Conservation (phyloP, 1,140 invertebrate species). For the Cardiocondyla obscurior region DNA sequence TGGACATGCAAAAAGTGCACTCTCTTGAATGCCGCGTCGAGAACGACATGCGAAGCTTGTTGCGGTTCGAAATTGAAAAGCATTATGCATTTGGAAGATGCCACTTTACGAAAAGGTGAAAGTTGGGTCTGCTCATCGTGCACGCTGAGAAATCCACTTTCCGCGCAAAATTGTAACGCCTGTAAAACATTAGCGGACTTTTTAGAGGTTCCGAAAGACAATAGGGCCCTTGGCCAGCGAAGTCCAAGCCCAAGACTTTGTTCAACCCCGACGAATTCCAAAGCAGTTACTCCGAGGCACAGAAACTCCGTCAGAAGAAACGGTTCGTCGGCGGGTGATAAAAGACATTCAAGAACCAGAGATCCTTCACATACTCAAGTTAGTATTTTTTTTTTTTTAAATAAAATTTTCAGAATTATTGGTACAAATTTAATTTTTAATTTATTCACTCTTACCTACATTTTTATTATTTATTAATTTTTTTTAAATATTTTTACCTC, state of each 20-base stretch:
- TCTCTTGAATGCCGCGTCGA: constrained; percentile 89
- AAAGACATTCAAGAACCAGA: constrained; percentile 76
- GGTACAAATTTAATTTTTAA: neutral
- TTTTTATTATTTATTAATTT: neutral
- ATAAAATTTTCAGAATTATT: neutral
- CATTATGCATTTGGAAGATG: constrained; percentile 86
- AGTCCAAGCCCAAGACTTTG: constrained; percentile 80
- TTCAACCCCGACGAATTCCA: constrained; percentile 72
- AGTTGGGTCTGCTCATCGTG: constrained; percentile 92
- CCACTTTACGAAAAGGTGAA: constrained; percentile 89
- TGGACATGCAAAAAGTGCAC: constrained; percentile 96
- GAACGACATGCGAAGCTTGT: constrained; percentile 91
- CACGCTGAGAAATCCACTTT: constrained; percentile 92
- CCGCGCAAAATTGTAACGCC: constrained; percentile 89
- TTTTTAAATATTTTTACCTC: neutral
- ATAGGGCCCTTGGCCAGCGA: constrained; percentile 72
- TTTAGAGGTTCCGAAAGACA: constrained; percentile 76
- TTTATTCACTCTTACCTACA: neutral
- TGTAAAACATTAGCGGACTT: constrained; percentile 87
- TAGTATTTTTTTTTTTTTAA: constrained; percentile 10
- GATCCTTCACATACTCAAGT: constrained; percentile 76
- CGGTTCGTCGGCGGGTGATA: constrained; percentile 75
- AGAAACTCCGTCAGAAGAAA: constrained; percentile 81
- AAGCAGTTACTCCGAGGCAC: constrained; percentile 79
- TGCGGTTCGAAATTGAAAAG: constrained; percentile 91